phyloP scores from a whole-genome alignment of 2,797 vertebrate species.

The Enteromius anoplus region DNA sequence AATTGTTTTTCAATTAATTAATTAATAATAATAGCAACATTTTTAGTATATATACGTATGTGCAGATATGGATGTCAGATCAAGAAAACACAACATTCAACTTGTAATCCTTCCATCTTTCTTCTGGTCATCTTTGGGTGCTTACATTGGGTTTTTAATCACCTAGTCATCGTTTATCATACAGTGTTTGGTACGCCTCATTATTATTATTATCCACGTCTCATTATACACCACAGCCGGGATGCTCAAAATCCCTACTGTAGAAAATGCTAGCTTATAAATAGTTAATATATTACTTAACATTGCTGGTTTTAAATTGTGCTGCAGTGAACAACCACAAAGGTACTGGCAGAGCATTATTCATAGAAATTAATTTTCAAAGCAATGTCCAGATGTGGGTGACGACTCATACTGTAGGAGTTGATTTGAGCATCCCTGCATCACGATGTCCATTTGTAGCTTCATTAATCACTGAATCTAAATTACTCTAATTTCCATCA shows the following conservation, averaged over 20 bases:
- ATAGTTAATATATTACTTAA: not conserved
- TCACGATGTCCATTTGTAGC: not conserved
- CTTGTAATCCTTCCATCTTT: not conserved
- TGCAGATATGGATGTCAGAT: not conserved
- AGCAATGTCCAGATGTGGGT: not conserved
- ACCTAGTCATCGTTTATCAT: not conserved
- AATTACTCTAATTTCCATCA: not conserved
- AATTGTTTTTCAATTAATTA: not conserved
- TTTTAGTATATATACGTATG: not conserved
- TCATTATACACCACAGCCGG: not conserved
- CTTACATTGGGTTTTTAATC: not conserved
- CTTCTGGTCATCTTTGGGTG: not conserved
- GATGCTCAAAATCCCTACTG: not conserved
- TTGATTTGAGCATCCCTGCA: constrained; percentile 3
- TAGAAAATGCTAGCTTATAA: not conserved
- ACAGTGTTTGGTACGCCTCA: not conserved
- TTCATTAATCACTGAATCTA: not conserved
- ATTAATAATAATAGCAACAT: not conserved
- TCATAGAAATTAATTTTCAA: not conserved
- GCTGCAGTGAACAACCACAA: not conserved
- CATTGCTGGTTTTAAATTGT: not conserved
- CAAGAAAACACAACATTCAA: not conserved
- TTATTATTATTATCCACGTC: not conserved
- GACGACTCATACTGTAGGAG: not conserved
- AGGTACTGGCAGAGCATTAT: not conserved